Evolutionary conservation across 2,888 invertebrate genomes (phyloP), one percentile per base, ranked within the genome.

Genomic region (Perithous albicinctus): DNA sequence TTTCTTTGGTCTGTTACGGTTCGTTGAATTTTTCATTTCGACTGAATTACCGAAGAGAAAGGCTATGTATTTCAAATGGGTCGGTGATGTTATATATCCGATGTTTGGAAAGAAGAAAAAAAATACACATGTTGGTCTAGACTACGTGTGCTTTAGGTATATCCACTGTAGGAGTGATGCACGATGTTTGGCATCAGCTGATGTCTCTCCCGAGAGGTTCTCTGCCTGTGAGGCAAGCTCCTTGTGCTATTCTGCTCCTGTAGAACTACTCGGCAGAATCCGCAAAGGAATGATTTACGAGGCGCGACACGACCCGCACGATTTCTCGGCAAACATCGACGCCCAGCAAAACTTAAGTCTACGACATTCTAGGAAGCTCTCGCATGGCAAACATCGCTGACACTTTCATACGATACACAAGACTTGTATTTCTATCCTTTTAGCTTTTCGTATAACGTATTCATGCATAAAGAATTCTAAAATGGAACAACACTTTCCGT

Each of bases 271-370:
- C 35, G 15, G n/a, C n/a, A n/a, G 43, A 72, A 67, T 46, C 67
- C 78, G 70, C 80, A 54, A 54, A 75, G 29, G 70, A 82, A 81
- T 80, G 83, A 84, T 83, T 83, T 81, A 82, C 80, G 84, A 84
- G 74, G 73, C 69, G 66, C 41, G 18, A 38, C 61, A 61, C 81
- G 48, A 59, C 74, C 75, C 67, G 67, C 67, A 15, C 79, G 78
- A 78, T 80, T 80, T 73, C 69, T 78, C 64, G 15, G 64, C 63
- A 74, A 67, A 78, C 78, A 70, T 70, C 78, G 64, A 43, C 70
- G 72, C 67, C 7, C 26, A n/a, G 15, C 12, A 38, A 77, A n/a
- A 35, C 43, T 54, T 54, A 12, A 64, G 51, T n/a, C 38, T 48
- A n/a, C 32, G 12, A 41, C 67, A 38, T 74, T 63, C 46, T 38